These are phyloP conservation scores for Plagodis dolabraria DNA, from an alignment of 2,888 invertebrate genomes.

Conservation along the genomic window DNA sequence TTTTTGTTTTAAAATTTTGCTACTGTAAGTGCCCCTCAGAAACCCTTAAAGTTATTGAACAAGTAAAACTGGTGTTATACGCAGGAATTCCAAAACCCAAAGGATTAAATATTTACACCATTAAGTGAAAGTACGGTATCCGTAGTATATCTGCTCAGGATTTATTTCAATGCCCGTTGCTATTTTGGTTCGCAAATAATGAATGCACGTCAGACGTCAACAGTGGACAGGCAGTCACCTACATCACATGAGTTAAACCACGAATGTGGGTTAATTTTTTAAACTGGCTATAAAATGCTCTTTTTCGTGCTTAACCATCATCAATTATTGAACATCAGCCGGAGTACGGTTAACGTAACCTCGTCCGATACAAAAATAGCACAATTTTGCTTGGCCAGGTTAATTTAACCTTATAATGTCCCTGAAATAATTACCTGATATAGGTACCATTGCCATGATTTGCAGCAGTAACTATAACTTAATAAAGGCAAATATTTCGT, in stretches of 20 bases:
- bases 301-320: constrained; percentile 57
- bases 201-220: constrained; percentile 33
- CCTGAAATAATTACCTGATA: constrained; percentile 23
- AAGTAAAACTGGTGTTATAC: too few relatives aligned
- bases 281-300: constrained; percentile 63
- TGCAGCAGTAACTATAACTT: constrained; percentile 16
- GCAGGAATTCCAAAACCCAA: too few relatives aligned
- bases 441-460: constrained; percentile 11
- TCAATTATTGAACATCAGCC: constrained; percentile 65
- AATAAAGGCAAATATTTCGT: constrained; percentile 39
- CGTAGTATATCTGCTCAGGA: background rate
- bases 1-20: too few relatives aligned
- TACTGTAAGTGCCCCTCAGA: too few relatives aligned
- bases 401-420: constrained; percentile 8
- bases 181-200: constrained; percentile 41
- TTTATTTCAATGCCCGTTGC: background rate
- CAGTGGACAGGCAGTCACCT: constrained; percentile 16
- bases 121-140: too few relatives aligned
- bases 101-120: too few relatives aligned
- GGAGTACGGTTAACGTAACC: constrained; percentile 34
- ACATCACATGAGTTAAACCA: constrained; percentile 40
- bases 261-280: constrained; percentile 56
- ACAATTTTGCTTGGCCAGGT: constrained; percentile 8
- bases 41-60: too few relatives aligned
- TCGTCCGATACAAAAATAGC: constrained; percentile 8